A percentile compares a stretch with the other conserved stretches of the same genome.
Conservation (phyloP, 2,888 invertebrate genomes). For the Xylota segnis region DNA sequence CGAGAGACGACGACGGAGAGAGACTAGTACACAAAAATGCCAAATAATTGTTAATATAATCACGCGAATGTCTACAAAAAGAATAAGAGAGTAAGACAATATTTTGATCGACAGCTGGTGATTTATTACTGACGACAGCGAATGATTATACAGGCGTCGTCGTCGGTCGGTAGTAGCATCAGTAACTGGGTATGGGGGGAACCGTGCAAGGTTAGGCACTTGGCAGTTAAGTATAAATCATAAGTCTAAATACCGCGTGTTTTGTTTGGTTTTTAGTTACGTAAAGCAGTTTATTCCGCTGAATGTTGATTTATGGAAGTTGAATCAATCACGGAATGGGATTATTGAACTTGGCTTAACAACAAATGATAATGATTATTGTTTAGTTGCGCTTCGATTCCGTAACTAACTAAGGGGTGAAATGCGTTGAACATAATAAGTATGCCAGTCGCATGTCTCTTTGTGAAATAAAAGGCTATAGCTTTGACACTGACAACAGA, state of each 20-base stretch:
- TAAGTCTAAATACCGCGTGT: conserved; percentile 48
- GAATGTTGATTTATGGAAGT: conserved; percentile 44
- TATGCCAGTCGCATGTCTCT: too few relatives aligned
- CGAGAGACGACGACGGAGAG: neutral
- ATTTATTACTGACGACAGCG: conserved; percentile 51
- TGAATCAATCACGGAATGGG: conserved; percentile 31
- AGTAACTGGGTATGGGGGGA: too few relatives aligned
- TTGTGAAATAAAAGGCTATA: too few relatives aligned
- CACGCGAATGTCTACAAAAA: conserved; percentile 53
- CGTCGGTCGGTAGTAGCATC: neutral
- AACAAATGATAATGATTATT: neutral
- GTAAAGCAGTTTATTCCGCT: conserved; percentile 23
- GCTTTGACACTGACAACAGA: too few relatives aligned
- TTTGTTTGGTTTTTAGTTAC: conserved; percentile 25
- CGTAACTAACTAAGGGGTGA: neutral
- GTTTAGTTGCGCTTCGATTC: neutral
- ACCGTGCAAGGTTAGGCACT: conserved; percentile 56
- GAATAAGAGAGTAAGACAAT: conserved; percentile 27
- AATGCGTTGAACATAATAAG: too few relatives aligned
- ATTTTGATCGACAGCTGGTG: conserved; percentile 56
- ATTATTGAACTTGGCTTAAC: conserved; percentile 57
- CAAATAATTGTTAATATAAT: conserved; percentile 64
- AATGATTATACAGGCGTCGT: conserved; percentile 20
- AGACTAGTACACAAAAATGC: conserved; percentile 26
- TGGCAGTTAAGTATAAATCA: conserved; percentile 51